Evolutionary conservation across 2,888 invertebrate species (phyloP), one percentile per base, ranked within the genome.

Genomic region (Leptopilina drosophilae): DNA sequence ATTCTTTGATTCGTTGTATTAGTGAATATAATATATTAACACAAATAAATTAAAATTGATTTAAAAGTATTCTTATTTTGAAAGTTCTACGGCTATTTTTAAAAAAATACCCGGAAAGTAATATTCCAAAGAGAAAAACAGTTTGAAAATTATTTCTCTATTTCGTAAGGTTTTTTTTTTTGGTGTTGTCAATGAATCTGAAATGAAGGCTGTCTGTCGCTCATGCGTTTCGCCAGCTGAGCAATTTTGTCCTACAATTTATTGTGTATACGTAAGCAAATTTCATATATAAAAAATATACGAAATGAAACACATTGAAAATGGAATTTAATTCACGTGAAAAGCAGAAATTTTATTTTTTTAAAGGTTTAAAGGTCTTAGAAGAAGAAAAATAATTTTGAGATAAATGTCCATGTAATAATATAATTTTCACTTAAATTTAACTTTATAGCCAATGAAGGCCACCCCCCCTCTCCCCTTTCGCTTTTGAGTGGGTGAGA

Each of bases 241-340:
- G 56, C 73, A 73, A 56, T 73, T 56, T 73, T 9, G 33, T 40
- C 14, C 9, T 26, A 26, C 56, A 56, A 8, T n/a, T 14, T 56
- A 33, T 73, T 73, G 73, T 73, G 53, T 53, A 73, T 56, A 14
- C 56, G 56, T 73, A 33, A n/a, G 56, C 40, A 33, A 56, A 73
- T 33, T 53, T 26, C 12, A 73, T n/a, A 33, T 56, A 26, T 73
- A 73, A 2, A n/a, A 42, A 7, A n/a, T 33, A 56, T 40, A n/a
- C n/a, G 33, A 53, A 53, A 9, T 8, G 26, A 14, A 73, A 56
- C 33, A 33, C 73, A 49, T 14, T 33, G 33, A 56, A 73, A 56
- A 40, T 26, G 56, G 26, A 8, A 46, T 26, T 66, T 49, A 69
- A 49, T 49, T 15, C 26, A 49, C 49, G 9, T 12, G 33, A 33